phyloP scores from a whole-genome alignment of 2,888 invertebrate species.

The Notodonta dromedarius region DNA sequence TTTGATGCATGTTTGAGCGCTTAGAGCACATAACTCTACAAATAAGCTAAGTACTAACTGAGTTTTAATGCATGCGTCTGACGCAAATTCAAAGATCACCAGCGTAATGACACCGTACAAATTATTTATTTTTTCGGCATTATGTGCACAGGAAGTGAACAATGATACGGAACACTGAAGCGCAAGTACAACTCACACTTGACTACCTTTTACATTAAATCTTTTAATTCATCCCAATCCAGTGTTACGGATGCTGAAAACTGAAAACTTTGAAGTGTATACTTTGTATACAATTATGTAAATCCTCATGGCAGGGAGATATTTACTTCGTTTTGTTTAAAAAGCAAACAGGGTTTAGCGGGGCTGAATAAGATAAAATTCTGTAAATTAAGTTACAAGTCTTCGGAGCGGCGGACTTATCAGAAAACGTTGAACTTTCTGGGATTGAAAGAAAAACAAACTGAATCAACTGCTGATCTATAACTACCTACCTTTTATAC shows the following conservation, averaged over 20 bases:
- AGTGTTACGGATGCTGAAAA: conserved; percentile 25
- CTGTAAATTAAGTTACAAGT: conserved; percentile 2
- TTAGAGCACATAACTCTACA: too few relatives aligned
- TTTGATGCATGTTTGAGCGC: too few relatives aligned
- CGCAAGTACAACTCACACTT: background rate
- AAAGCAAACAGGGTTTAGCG: conserved; percentile 4
- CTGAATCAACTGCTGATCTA: background rate
- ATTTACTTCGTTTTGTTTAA: conserved; percentile 14
- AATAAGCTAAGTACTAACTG: too few relatives aligned
- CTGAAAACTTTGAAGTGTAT: conserved; percentile 32
- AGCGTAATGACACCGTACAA: too few relatives aligned
- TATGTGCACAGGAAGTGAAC: background rate
- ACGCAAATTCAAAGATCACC: too few relatives aligned
- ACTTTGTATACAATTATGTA: conserved; percentile 37
- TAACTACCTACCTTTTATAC: background rate
- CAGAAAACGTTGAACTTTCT: background rate
- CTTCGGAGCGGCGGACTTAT: conserved; percentile 1
- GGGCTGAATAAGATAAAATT: conserved; percentile 2
- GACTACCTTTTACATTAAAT: conserved; percentile 17
- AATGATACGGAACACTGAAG: background rate
- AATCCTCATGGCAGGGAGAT: conserved; percentile 28
- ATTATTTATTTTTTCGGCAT: background rate
- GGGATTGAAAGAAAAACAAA: background rate
- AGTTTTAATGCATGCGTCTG: too few relatives aligned
- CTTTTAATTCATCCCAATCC: conserved; percentile 48